Percentiles rank a stretch among this genome's conserved stretches.
Conservation (phyloP, 1,140 invertebrate species). For the Drosophila mayri region DNA sequence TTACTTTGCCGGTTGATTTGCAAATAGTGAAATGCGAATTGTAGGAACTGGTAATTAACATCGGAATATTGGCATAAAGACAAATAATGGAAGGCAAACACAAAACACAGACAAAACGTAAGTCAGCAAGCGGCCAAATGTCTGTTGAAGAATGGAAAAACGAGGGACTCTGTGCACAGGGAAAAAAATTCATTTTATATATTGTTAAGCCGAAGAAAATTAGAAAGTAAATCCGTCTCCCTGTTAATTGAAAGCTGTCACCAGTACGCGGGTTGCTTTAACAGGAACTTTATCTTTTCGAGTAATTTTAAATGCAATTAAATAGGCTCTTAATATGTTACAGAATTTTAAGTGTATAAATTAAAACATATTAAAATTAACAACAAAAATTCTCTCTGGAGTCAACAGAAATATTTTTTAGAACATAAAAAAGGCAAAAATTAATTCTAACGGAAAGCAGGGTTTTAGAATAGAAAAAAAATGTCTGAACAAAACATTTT, state of each 20-base stretch:
- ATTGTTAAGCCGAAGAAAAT: neutral
- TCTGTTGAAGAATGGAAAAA: slow-evolving; percentile 17
- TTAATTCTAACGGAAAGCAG: too few relatives aligned
- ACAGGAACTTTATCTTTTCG: too few relatives aligned
- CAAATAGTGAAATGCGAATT: slow-evolving; percentile 40
- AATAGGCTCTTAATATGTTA: neutral
- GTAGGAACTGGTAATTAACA: slow-evolving; percentile 46
- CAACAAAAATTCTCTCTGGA: neutral
- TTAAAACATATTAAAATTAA: too few relatives aligned
- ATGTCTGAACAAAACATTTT: too few relatives aligned
- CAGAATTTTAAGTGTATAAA: too few relatives aligned
- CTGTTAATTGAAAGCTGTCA: neutral
- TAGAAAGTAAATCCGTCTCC: too few relatives aligned
- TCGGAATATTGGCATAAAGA: slow-evolving; percentile 32
- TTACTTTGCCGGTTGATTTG: slow-evolving; percentile 71
- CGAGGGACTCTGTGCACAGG: slow-evolving; percentile 1
- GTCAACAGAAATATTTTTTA: neutral
- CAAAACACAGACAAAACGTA: slow-evolving; percentile 20
- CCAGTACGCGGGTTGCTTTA: neutral
- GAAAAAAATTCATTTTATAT: slow-evolving; percentile 1
- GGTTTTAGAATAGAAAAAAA: too few relatives aligned
- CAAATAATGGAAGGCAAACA: slow-evolving; percentile 51
- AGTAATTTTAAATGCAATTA: too few relatives aligned
- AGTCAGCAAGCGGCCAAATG: slow-evolving; percentile 35
- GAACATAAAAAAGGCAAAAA: too few relatives aligned